Evolutionary conservation across 2,113 vertebrate genomes (phyloP).

Genomic region (Probosciger aterrimus): DNA sequence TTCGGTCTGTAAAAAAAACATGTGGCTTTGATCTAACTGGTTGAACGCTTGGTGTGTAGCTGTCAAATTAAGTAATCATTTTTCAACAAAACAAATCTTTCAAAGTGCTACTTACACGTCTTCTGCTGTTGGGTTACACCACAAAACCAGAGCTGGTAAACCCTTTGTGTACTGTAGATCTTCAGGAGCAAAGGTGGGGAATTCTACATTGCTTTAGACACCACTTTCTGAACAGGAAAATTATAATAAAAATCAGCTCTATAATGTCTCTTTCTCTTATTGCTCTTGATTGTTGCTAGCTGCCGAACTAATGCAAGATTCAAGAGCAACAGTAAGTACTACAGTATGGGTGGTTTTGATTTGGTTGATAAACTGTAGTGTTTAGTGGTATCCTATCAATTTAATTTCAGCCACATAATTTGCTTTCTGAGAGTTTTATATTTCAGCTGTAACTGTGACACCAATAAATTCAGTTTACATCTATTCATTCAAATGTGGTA

Average conservation of each 20-base stretch:
- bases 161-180: background rate
- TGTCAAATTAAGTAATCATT: background rate
- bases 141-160: background rate
- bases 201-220: background rate
- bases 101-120: background rate
- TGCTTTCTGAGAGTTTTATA: background rate
- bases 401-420: background rate
- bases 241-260: background rate
- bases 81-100: background rate
- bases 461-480: background rate
- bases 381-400: background rate
- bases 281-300: background rate
- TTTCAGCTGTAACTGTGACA: background rate
- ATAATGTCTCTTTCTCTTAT: background rate
- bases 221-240: background rate
- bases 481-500: background rate
- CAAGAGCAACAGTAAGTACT: background rate
- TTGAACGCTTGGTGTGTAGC: background rate
- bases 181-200: background rate
- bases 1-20: background rate
- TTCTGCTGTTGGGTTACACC: background rate
- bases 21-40: background rate
- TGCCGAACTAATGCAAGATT: background rate
- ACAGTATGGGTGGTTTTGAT: background rate
- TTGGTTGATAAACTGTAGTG: background rate